phyloP scores from a whole-genome alignment of 2,113 vertebrate species.

The Thymallus thymallus region DNA sequence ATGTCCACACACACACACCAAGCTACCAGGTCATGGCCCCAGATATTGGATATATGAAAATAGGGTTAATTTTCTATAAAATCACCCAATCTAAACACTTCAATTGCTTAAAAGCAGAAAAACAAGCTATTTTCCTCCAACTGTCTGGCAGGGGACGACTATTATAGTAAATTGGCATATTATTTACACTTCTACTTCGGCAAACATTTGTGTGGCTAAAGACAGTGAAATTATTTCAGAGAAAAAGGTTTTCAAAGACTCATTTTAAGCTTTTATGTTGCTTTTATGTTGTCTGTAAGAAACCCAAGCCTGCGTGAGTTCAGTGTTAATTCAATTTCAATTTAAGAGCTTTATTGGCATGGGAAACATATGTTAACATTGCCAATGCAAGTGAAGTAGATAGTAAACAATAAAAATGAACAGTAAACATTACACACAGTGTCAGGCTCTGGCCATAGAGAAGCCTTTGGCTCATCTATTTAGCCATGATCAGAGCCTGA shows the following conservation, averaged over 20 bases:
- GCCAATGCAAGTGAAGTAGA: too few species aligned
- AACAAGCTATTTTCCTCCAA: neutral
- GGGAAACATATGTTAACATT: too few species aligned
- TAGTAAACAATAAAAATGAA: too few species aligned
- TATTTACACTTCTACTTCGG: constrained; percentile 39
- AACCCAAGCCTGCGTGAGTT: constrained; percentile 23
- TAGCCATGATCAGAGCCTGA: too few species aligned
- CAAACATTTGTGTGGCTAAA: constrained; percentile 8
- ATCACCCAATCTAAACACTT: constrained; percentile 29
- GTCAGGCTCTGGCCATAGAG: too few species aligned
- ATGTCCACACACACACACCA: neutral
- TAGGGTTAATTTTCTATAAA: constrained; percentile 30
- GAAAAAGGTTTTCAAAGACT: neutral
- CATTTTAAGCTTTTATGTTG: constrained; percentile 10
- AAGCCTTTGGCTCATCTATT: too few species aligned
- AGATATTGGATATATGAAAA: constrained; percentile 29
- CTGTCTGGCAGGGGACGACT: constrained; percentile 23
- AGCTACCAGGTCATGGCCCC: constrained; percentile 20
- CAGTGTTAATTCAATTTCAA: too few species aligned
- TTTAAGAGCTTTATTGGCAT: too few species aligned
- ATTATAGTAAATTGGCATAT: constrained; percentile 35
- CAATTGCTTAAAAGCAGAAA: constrained; percentile 40
- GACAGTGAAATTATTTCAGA: constrained; percentile 3
- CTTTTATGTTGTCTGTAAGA: too few species aligned
- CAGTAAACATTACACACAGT: too few species aligned